Evolutionary conservation across 2,113 vertebrate genomes (phyloP).

Genomic region (Phylloscopus trochiloides): DNA sequence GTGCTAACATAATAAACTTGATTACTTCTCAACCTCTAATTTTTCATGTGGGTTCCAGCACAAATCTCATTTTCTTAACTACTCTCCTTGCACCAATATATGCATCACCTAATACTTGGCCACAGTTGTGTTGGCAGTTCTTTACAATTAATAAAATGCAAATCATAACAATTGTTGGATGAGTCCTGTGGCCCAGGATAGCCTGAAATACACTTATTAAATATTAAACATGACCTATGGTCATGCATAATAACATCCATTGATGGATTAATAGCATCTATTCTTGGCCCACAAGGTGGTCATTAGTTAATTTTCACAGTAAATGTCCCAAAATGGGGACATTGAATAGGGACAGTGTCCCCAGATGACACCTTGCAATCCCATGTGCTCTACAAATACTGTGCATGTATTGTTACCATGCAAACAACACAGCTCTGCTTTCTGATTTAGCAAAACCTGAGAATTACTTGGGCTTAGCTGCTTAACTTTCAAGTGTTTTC

Average conservation of each 20-base stretch:
- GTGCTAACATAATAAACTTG: background rate
- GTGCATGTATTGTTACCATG: background rate
- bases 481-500: background rate
- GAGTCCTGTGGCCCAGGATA: background rate
- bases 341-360: background rate
- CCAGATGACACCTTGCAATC: background rate
- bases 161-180: background rate
- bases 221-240: background rate
- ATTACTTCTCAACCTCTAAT: background rate
- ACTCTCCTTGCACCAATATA: background rate
- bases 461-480: background rate
- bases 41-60: background rate
- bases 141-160: background rate
- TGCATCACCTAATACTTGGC: background rate
- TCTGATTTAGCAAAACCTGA: background rate
- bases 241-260: background rate
- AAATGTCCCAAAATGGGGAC: background rate
- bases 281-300: background rate
- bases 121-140: background rate
- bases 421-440: background rate
- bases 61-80: background rate
- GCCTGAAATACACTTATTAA: background rate
- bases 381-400: background rate
- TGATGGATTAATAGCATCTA: background rate
- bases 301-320: background rate